phyloP scores from a whole-genome alignment of 1,140 invertebrate genomes.

The Lanistes nyassanus region DNA sequence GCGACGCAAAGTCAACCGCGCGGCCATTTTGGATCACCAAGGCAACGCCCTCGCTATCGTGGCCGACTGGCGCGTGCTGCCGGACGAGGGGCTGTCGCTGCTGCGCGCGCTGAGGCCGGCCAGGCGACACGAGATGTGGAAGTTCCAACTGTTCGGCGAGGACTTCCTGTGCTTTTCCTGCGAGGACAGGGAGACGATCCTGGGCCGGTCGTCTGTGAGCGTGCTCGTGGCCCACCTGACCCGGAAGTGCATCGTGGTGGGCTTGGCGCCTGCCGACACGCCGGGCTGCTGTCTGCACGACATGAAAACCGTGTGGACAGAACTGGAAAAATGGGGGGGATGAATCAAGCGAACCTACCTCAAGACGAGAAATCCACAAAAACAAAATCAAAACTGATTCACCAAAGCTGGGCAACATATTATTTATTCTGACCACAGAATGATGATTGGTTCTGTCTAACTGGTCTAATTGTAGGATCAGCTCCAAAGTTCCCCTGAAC shows the following conservation, averaged over 20 bases:
- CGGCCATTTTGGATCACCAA: conserved; percentile 13
- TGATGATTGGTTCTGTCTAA: no score
- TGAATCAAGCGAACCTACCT: no score
- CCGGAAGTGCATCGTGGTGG: conserved; percentile 21
- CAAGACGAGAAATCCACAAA: no score
- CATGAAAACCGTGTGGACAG: conserved; percentile 17
- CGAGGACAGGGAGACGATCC: not conserved
- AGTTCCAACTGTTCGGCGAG: not conserved
- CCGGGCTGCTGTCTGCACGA: conserved; percentile 22
- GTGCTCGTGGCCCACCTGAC: conserved; percentile 15
- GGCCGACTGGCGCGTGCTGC: not conserved
- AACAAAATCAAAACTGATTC: no score
- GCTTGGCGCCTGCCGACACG: conserved; percentile 4
- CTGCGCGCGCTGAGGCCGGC: not conserved
- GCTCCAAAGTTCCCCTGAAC: no score
- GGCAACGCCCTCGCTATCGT: not conserved
- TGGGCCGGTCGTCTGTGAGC: not conserved
- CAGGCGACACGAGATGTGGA: not conserved
- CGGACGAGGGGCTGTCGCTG: conserved; percentile 1
- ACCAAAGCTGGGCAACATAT: no score
- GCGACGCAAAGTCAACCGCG: conserved; percentile 13
- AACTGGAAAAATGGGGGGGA: not conserved
- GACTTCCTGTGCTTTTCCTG: conserved; percentile 17
- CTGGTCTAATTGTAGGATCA: no score
- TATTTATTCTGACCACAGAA: no score